These are phyloP conservation scores for Bergia sp. DNA, from an alignment of 92 coral and sea anemone species.

Conservation along the genomic window DNA sequence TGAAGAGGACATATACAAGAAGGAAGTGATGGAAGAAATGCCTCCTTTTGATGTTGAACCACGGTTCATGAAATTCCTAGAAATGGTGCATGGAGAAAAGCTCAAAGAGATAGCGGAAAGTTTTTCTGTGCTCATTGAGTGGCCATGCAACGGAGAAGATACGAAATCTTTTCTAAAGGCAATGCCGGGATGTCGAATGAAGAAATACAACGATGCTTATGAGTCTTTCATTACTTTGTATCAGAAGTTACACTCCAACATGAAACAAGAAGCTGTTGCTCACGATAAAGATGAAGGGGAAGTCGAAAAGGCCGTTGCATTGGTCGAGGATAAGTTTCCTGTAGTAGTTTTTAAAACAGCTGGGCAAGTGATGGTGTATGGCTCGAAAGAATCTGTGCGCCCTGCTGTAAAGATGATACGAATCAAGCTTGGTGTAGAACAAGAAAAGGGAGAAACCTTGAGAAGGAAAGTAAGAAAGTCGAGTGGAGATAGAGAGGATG, in stretches of 20 bases:
- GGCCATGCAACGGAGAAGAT: conserved; percentile 18
- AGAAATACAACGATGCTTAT: neutral
- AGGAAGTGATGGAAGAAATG: neutral
- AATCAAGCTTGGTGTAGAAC: neutral
- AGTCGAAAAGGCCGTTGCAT: neutral
- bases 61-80: neutral
- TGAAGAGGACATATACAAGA: neutral
- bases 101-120: neutral
- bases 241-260: neutral
- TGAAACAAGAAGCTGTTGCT: conserved; percentile 21
- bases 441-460: neutral
- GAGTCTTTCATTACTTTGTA: conserved; percentile 2
- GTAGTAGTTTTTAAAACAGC: neutral
- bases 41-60: conserved; percentile 33
- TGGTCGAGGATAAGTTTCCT: neutral
- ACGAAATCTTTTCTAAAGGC: neutral
- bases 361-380: conserved; percentile 12
- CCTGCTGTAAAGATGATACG: neutral
- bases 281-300: neutral
- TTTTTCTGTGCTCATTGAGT: conserved; percentile 4
- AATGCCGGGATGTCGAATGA: neutral
- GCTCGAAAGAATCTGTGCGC: neutral
- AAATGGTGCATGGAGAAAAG: neutral
- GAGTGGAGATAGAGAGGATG: neutral
- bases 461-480: neutral